phyloP scores from a whole-genome alignment of 2,888 invertebrate genomes.

The Nephrotoma flavescens region DNA sequence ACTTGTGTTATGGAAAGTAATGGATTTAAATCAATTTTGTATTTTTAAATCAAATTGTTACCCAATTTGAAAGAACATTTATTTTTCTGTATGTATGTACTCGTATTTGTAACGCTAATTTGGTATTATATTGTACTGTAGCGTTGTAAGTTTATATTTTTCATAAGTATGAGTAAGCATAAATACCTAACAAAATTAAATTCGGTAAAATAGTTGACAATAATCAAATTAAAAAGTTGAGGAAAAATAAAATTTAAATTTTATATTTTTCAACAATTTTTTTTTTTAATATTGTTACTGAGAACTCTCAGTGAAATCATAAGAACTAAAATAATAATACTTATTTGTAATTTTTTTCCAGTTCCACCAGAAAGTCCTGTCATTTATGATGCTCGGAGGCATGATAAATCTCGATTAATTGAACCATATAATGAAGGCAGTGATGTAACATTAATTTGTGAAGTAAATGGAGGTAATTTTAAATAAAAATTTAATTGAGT shows the following conservation, averaged over 20 bases:
- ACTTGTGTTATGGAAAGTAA: not conserved
- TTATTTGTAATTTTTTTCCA: slow-evolving; percentile 24
- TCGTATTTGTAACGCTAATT: not conserved
- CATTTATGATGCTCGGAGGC: slow-evolving; percentile 64
- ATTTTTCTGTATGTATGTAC: not conserved
- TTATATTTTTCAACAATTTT: too few species aligned
- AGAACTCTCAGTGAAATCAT: too few species aligned
- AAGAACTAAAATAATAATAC: too few species aligned
- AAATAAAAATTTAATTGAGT: not conserved
- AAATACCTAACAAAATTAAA: not conserved
- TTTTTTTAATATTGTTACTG: too few species aligned
- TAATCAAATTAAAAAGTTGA: not conserved
- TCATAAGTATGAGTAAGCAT: not conserved
- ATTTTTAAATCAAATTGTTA: not conserved
- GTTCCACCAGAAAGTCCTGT: slow-evolving; percentile 71
- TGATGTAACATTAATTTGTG: slow-evolving; percentile 66
- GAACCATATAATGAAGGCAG: slow-evolving; percentile 78
- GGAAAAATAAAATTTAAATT: too few species aligned
- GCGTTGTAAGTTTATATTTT: not conserved
- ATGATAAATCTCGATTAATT: slow-evolving; percentile 58
- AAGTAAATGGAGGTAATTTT: slow-evolving; percentile 61
- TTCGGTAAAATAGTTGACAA: not conserved
- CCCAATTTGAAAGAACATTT: not conserved
- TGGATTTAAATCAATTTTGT: not conserved
- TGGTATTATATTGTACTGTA: not conserved